Conservation (phyloP, 2,888 invertebrate species). For the Thumatha senex region DNA sequence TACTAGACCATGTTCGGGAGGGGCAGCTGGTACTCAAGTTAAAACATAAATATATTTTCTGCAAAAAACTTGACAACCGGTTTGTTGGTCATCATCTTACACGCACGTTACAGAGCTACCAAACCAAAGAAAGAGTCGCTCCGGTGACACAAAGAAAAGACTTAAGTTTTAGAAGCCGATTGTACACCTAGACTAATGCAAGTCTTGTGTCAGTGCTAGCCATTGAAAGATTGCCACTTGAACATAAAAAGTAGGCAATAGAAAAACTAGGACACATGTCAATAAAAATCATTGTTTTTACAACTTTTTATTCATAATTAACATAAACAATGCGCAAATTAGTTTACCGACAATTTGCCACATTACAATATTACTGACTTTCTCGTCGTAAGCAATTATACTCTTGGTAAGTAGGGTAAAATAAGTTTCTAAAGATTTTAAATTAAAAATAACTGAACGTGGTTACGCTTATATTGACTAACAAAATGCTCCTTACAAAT, state of each 20-base stretch:
- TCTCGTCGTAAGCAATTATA: conserved; percentile 47
- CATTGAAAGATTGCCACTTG: neutral
- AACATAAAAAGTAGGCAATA: neutral
- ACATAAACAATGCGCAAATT: conserved; percentile 80
- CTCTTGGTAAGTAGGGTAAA: conserved; percentile 51
- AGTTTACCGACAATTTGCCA: conserved; percentile 63
- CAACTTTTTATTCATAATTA: conserved; percentile 76
- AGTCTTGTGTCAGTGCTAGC: neutral
- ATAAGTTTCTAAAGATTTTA: conserved; percentile 47
- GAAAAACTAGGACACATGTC: neutral
- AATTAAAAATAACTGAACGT: conserved; percentile 56
- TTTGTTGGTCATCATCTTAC: too few species aligned
- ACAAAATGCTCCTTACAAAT: conserved; percentile 66
- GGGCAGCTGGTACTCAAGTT: too few species aligned
- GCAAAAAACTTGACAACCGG: too few species aligned
- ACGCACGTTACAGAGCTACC: too few species aligned
- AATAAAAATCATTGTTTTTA: conserved; percentile 41
- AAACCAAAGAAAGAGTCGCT: too few species aligned
- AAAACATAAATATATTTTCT: too few species aligned
- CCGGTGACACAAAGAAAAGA: too few species aligned
- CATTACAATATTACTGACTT: conserved; percentile 49
- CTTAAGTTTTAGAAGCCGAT: too few species aligned
- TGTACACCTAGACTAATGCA: neutral
- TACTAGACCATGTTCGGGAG: neutral
- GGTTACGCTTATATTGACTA: conserved; percentile 67